Evolutionary conservation across 1,140 invertebrate species (phyloP).

Genomic region (Neelides sp.): DNA sequence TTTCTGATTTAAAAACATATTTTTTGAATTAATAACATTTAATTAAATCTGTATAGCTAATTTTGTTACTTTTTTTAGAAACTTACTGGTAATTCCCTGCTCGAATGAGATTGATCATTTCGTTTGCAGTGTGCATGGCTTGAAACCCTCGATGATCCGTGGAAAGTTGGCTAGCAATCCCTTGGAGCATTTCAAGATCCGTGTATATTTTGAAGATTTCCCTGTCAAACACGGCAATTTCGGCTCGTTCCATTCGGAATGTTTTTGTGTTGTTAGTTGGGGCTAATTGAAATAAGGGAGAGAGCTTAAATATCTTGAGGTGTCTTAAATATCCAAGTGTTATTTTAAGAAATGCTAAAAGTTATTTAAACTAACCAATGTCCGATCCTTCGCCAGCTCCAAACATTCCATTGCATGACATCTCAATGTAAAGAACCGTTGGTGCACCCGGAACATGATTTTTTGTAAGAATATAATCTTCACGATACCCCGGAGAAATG

Average conservation of each 20-base stretch:
- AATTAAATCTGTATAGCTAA: neutral
- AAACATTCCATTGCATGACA: slow-evolving; percentile 42
- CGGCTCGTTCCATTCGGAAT: slow-evolving; percentile 29
- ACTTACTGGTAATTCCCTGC: slow-evolving; percentile 28
- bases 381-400: slow-evolving; percentile 37
- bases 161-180: slow-evolving; percentile 31
- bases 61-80: neutral
- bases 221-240: slow-evolving; percentile 39
- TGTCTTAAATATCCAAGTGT: neutral
- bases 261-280: slow-evolving; percentile 8
- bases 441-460: slow-evolving; percentile 8
- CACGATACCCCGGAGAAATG: slow-evolving; percentile 16
- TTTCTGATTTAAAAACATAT: slow-evolving; percentile 32
- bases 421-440: slow-evolving; percentile 39
- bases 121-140: slow-evolving; percentile 42
- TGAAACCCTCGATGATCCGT: slow-evolving; percentile 38
- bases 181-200: slow-evolving; percentile 40
- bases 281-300: neutral
- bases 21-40: neutral
- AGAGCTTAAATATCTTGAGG: neutral
- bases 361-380: slow-evolving; percentile 34
- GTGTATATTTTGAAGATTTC: slow-evolving; percentile 36
- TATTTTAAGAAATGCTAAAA: neutral
- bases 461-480: slow-evolving; percentile 30
- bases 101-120: slow-evolving; percentile 39